Evolutionary conservation across 2,888 invertebrate species (phyloP), one percentile per base, ranked within the genome.

Genomic region (Apodemia zela): DNA sequence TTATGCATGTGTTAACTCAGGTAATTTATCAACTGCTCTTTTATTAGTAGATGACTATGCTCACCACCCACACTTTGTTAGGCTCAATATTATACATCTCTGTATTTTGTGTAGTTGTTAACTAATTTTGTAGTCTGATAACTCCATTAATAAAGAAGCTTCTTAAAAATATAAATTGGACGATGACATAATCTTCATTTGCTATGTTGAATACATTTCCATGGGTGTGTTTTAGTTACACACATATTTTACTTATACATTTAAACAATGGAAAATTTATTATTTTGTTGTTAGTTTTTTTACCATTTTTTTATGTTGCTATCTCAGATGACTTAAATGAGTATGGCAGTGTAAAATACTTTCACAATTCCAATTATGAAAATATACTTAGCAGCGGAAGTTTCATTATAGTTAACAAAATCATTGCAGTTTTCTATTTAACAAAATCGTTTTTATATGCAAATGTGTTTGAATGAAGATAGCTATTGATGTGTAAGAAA

Each of bases 21-120:
- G 78, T 82, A 81, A 85, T 81, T 79, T 80, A 82, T 74, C 75
- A 74, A 73, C 76, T 73, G 74, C 73, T 80, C 79, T 79, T 82
- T 77, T 82, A 82, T 84, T 82, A 81, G 80, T 75, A 73, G 42
- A 81, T 84, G 83, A 84, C 83, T 83, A 75, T 79, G 79, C 78
- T 71, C 71, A 67, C 72, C 78, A 71, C 86, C 86, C 79, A 86
- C 86, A 70, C 65, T 65, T 66, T 68, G 69, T 72, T 66, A 70
- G 66, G 65, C 66, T 64, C 66, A 71, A 69, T 68, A 70, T 70
- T 75, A 74, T 72, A 76, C 72, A 72, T 67, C 61, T 66, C 63
- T 57, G 61, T 63, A 42, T 62, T 63, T 67, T 63, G 64, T 67
- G 59, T 59, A 58, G 59, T 66, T 64, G 63, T 59, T 63, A 69